A percentile compares a stretch with the other conserved stretches of the same genome.
Conservation (phyloP, 2,888 invertebrate species). For the Xanthia togata region DNA sequence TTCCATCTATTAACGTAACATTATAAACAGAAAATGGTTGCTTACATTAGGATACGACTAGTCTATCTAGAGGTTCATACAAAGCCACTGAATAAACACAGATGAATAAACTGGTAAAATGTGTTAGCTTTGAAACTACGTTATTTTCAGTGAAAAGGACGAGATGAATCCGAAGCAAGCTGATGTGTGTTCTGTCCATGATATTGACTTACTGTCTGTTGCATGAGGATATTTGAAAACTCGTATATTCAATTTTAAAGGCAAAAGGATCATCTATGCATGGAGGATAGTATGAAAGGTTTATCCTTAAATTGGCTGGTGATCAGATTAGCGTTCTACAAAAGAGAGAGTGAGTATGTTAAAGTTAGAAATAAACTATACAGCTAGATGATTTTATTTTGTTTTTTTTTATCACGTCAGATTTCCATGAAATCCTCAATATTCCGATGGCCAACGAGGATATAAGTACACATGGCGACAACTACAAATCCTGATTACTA, state of each 20-base stretch:
- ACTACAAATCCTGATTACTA: neutral
- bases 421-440: neutral
- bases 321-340: neutral
- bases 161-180: constrained; percentile 34
- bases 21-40: constrained; percentile 19
- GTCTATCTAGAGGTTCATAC: constrained; percentile 9
- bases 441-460: neutral
- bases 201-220: constrained; percentile 47
- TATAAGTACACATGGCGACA: neutral
- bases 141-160: constrained; percentile 53
- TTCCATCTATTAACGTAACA: constrained; percentile 10
- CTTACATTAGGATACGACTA: constrained; percentile 12
- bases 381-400: neutral
- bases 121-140: constrained; percentile 58
- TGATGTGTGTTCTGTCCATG: constrained; percentile 54
- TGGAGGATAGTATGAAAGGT: neutral
- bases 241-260: constrained; percentile 31
- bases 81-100: constrained; percentile 56
- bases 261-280: constrained; percentile 5
- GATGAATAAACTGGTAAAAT: constrained; percentile 53
- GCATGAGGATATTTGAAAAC: constrained; percentile 23
- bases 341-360: neutral
- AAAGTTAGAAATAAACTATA: neutral
- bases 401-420: neutral
- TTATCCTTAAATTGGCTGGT: neutral